These are phyloP conservation scores for Melanotaenia duboulayi DNA, from an alignment of 2,113 vertebrate genomes.

Conservation along the genomic window DNA sequence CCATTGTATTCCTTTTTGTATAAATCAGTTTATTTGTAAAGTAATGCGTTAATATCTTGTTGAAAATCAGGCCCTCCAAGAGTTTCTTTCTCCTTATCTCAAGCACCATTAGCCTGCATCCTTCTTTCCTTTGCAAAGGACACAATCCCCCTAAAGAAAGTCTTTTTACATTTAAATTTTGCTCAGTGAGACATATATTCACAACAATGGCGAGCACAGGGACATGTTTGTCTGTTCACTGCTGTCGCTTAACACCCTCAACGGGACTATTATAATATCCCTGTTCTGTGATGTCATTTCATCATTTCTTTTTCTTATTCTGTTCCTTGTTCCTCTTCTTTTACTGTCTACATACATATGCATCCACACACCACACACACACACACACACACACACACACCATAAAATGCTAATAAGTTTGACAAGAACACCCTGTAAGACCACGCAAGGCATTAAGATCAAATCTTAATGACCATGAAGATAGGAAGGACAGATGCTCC, in stretches of 20 bases:
- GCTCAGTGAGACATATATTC: slow-evolving; percentile 17
- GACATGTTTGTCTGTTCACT: slow-evolving; percentile 7
- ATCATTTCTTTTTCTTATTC: slow-evolving; percentile 6
- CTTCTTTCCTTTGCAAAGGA: slow-evolving; percentile 57
- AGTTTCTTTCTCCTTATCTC: background rate
- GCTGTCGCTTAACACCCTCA: slow-evolving; percentile 26
- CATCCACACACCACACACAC: background rate
- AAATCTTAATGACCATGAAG: slow-evolving; percentile 52
- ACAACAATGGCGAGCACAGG: slow-evolving; percentile 4
- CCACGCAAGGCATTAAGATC: slow-evolving; percentile 34
- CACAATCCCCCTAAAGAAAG: slow-evolving; percentile 41
- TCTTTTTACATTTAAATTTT: slow-evolving; percentile 39
- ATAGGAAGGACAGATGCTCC: slow-evolving; percentile 30
- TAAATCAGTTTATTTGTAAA: too few species aligned
- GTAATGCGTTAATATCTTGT: background rate
- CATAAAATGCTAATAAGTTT: too few species aligned
- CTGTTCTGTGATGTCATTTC: slow-evolving; percentile 17
- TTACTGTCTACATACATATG: background rate
- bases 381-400: slow-evolving; percentile 9
- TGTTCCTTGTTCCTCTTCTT: background rate
- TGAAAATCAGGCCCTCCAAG: background rate
- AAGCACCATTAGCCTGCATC: slow-evolving; percentile 46
- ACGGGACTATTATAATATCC: background rate
- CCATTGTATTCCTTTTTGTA: too few species aligned
- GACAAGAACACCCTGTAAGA: slow-evolving; percentile 46